Conservation (phyloP, 2,888 invertebrate species). For the Notodromas monacha region DNA sequence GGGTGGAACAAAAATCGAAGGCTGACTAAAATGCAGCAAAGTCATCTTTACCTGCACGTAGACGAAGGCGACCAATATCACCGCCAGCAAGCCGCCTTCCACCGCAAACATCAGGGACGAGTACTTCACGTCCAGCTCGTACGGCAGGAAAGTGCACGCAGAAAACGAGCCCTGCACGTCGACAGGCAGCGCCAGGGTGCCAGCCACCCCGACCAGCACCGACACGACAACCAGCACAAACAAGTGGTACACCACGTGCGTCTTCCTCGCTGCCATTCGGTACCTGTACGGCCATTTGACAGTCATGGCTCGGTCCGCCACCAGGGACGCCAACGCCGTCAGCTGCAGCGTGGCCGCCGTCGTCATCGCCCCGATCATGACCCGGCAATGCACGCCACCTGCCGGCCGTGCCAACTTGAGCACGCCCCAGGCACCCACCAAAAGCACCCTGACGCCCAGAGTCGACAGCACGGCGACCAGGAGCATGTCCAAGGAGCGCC, state of each 20-base stretch:
- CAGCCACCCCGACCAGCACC: slow-evolving; percentile 22
- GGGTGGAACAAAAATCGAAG: no score
- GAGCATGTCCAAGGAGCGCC: slow-evolving; percentile 22
- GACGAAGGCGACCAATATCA: slow-evolving; percentile 19
- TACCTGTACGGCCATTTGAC: slow-evolving; percentile 14
- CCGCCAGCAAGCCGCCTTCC: slow-evolving; percentile 19
- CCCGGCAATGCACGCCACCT: slow-evolving; percentile 15
- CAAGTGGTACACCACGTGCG: slow-evolving; percentile 19
- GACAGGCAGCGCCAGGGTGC: slow-evolving; percentile 17
- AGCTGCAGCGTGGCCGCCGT: slow-evolving; percentile 22
- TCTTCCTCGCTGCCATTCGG: slow-evolving; percentile 14
- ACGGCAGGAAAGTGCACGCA: slow-evolving; percentile 19
- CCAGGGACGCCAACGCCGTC: slow-evolving; percentile 19
- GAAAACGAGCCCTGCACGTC: slow-evolving; percentile 8
- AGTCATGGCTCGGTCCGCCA: slow-evolving; percentile 19
- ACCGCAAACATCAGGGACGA: slow-evolving; percentile 21
- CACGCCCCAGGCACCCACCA: slow-evolving; percentile 11
- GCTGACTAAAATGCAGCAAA: no score
- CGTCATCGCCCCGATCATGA: slow-evolving; percentile 20
- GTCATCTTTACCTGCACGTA: slow-evolving; percentile 15
- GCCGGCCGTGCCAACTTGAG: slow-evolving; percentile 11
- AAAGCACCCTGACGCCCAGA: slow-evolving; percentile 1
- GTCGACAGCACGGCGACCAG: slow-evolving; percentile 18
- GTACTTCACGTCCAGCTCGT: slow-evolving; percentile 19
- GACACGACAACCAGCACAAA: slow-evolving; percentile 21